These are phyloP conservation scores for Mycalesis mineus DNA, from an alignment of 2,888 invertebrate genomes.

Conservation along the genomic window DNA sequence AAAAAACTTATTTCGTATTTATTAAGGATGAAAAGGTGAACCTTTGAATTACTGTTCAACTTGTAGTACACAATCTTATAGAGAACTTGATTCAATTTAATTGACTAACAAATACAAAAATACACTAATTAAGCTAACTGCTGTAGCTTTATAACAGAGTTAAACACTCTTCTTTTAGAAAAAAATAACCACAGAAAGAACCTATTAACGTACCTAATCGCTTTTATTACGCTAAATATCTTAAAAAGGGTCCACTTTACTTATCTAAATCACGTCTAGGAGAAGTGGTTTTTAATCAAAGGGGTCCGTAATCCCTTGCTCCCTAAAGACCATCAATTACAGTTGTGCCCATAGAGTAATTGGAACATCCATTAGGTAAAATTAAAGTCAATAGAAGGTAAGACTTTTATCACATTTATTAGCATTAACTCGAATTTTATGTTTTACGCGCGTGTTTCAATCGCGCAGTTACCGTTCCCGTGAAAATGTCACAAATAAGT, in stretches of 20 bases:
- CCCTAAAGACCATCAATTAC: conserved; percentile 21
- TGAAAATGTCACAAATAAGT: too few relatives aligned
- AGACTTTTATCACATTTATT: background rate
- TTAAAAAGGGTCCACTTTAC: background rate
- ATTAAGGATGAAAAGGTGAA: too few relatives aligned
- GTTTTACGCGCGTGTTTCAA: too few relatives aligned
- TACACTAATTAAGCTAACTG: background rate
- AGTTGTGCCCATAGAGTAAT: conserved; percentile 18
- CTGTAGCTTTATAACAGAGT: background rate
- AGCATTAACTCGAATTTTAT: too few relatives aligned
- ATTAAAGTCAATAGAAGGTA: conserved; percentile 19
- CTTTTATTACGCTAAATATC: background rate
- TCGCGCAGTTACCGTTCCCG: too few relatives aligned
- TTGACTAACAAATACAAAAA: too few relatives aligned
- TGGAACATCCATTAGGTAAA: conserved; percentile 18
- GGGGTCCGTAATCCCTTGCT: conserved; percentile 19
- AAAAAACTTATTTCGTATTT: too few relatives aligned
- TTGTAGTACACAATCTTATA: too few relatives aligned
- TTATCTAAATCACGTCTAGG: conserved; percentile 10
- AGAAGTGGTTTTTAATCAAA: conserved; percentile 21
- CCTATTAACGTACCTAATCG: background rate
- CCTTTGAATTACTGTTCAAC: too few relatives aligned
- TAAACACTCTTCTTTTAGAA: background rate
- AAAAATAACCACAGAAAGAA: background rate
- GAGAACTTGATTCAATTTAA: too few relatives aligned